phyloP scores from a whole-genome alignment of 2,888 invertebrate genomes.

The Eurytoma californica region DNA sequence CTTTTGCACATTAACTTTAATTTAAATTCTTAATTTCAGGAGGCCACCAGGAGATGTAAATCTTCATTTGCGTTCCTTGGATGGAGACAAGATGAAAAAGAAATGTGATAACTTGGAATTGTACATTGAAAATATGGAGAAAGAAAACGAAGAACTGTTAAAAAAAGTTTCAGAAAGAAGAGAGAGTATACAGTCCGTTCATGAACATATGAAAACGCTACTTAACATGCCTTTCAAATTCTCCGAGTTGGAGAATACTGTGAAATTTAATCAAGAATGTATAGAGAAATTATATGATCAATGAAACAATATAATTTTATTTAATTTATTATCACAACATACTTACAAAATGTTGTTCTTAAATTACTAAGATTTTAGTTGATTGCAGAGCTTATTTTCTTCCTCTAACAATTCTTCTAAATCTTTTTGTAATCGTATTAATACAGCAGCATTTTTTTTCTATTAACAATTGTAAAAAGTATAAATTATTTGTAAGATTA shows the following conservation, averaged over 20 bases:
- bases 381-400: slow-evolving; percentile 24
- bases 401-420: slow-evolving; percentile 40
- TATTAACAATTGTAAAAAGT: slow-evolving; percentile 44
- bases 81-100: slow-evolving; percentile 62
- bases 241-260: slow-evolving; percentile 48
- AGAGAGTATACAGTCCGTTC: slow-evolving; percentile 43
- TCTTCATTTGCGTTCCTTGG: slow-evolving; percentile 65
- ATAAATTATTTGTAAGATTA: slow-evolving; percentile 17
- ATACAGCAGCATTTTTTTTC: slow-evolving; percentile 57
- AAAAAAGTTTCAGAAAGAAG: slow-evolving; percentile 60
- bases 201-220: slow-evolving; percentile 41
- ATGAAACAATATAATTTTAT: background rate
- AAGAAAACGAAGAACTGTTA: slow-evolving; percentile 63
- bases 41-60: slow-evolving; percentile 68
- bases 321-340: slow-evolving; percentile 6
- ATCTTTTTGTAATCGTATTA: slow-evolving; percentile 49
- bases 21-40: slow-evolving; percentile 59
- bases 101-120: slow-evolving; percentile 60
- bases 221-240: slow-evolving; percentile 47
- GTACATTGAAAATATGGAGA: slow-evolving; percentile 61
- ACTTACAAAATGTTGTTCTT: background rate
- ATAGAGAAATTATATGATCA: slow-evolving; percentile 30
- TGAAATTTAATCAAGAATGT: slow-evolving; percentile 48
- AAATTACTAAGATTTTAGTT: slow-evolving; percentile 13
- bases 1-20: background rate